Conservation (phyloP, 2,888 invertebrate genomes). For the Nipponacmea schrenckii region DNA sequence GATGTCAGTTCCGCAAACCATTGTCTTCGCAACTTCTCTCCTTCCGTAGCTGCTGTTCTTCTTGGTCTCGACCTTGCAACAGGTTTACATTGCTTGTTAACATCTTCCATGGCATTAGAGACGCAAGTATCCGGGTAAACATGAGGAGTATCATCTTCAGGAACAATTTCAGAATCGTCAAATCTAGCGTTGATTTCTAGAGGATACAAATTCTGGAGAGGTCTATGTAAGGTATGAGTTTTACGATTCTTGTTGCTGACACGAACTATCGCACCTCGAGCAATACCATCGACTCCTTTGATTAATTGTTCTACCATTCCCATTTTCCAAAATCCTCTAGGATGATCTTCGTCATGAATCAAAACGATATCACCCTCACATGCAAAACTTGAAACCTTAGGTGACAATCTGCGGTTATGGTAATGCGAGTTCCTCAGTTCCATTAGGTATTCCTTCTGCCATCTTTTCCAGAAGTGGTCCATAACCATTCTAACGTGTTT, state of each 20-base stretch:
- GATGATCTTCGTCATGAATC: not conserved
- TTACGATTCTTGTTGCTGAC: not conserved
- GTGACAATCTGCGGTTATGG: not conserved
- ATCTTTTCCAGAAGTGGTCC: not conserved
- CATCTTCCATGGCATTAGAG: not conserved
- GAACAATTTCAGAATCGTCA: not conserved
- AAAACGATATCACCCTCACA: not conserved
- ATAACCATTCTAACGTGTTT: not conserved
- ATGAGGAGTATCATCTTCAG: not conserved
- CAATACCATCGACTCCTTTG: not conserved
- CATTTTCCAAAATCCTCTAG: not conserved
- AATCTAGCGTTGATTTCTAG: not conserved
- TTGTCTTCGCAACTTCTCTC: not conserved
- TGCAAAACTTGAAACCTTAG: not conserved
- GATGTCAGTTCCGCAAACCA: too few species aligned
- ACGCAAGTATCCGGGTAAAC: not conserved
- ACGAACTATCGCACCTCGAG: not conserved
- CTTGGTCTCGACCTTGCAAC: not conserved
- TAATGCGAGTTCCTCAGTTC: not conserved
- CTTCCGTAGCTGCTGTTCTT: slow-evolving; percentile 2
- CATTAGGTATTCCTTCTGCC: not conserved
- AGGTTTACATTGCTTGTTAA: not conserved
- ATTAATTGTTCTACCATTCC: not conserved
- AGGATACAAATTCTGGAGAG: not conserved
- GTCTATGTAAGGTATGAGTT: not conserved